Evolutionary conservation across 2,888 invertebrate genomes (phyloP).

Genomic region (Cephus pygmeus): DNA sequence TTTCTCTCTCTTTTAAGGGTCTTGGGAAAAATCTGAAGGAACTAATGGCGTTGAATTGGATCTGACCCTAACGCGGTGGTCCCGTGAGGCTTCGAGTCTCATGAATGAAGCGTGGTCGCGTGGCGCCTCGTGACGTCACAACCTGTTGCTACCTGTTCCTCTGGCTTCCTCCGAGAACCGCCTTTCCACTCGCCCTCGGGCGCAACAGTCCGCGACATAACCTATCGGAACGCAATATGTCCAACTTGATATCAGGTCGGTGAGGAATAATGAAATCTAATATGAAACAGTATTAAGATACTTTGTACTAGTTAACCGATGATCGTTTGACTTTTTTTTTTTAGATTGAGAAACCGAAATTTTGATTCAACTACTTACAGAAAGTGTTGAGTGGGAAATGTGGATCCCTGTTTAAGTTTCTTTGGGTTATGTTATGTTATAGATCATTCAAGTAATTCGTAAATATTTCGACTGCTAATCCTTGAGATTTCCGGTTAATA

Average conservation of each 20-base stretch:
- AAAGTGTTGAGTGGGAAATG: neutral
- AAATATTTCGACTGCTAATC: neutral
- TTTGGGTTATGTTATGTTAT: neutral
- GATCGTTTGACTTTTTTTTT: neutral
- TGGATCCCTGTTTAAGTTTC: neutral
- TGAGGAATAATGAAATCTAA: neutral
- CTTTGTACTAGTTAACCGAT: neutral
- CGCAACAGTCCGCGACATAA: conserved; percentile 1
- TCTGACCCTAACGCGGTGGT: neutral
- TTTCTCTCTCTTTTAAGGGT: neutral
- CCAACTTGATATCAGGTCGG: neutral
- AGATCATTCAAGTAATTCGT: neutral
- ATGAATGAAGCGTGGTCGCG: conserved; percentile 64
- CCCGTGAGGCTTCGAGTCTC: conserved; percentile 33
- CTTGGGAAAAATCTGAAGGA: neutral
- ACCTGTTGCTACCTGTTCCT: conserved; percentile 60
- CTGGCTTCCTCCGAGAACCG: conserved; percentile 15
- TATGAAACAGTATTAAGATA: neutral
- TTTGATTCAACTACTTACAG: neutral
- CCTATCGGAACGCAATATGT: neutral
- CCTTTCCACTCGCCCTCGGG: neutral
- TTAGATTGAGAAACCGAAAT: neutral
- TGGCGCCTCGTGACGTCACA: conserved; percentile 64
- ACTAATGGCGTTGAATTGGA: neutral
- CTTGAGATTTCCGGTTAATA: neutral